These are phyloP conservation scores for Spilogale gracilis DNA, from an alignment of 2,113 vertebrate genomes.

Conservation along the genomic window DNA sequence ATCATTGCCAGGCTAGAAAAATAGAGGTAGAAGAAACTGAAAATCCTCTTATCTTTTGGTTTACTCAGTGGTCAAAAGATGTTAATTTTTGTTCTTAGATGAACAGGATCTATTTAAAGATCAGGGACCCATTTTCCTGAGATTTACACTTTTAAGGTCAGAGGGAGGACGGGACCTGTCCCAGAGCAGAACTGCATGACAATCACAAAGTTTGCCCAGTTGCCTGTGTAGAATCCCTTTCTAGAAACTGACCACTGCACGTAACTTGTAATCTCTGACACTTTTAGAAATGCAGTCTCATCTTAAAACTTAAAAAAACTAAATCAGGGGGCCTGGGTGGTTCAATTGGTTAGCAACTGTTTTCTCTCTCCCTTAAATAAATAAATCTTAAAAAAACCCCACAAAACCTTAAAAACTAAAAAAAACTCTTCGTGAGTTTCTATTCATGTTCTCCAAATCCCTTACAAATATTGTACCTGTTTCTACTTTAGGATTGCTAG, in stretches of 20 bases:
- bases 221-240: neutral
- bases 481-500: neutral
- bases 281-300: neutral
- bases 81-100: neutral
- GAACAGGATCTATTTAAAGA: neutral
- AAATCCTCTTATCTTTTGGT: slow-evolving; percentile 16
- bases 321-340: neutral
- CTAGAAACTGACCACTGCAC: neutral
- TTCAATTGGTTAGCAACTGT: neutral
- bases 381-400: neutral
- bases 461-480: neutral
- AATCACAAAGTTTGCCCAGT: neutral
- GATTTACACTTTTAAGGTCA: slow-evolving; percentile 1
- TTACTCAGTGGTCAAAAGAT: slow-evolving; percentile 1
- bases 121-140: neutral
- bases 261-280: neutral
- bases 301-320: neutral
- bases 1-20: slow-evolving; percentile 51
- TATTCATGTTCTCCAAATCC: neutral
- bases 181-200: neutral
- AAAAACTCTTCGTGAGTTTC: neutral
- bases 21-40: neutral
- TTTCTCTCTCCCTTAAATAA: neutral
- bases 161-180: neutral
- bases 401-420: neutral